These are phyloP conservation scores for Tapirus indicus DNA, from an alignment of 2,797 vertebrate genomes.

Conservation along the genomic window DNA sequence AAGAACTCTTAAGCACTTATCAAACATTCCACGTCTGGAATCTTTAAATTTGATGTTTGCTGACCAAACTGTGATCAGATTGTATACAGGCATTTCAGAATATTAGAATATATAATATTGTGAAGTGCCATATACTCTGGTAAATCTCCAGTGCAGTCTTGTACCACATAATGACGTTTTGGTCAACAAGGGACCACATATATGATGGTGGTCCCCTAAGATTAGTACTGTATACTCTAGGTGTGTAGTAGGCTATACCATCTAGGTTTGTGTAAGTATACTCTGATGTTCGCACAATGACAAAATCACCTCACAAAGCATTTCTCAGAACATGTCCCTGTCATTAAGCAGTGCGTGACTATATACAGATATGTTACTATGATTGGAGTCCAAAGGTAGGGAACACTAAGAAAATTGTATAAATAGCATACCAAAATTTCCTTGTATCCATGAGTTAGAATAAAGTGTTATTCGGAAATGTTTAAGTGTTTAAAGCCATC, in stretches of 20 bases:
- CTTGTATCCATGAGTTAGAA: constrained; percentile 40
- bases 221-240: too few species aligned
- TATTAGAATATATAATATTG: constrained; percentile 9
- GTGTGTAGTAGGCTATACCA: too few species aligned
- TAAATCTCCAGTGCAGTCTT: neutral
- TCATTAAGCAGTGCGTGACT: too few species aligned
- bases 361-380: neutral
- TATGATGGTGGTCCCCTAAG: too few species aligned
- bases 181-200: too few species aligned
- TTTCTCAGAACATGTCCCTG: too few species aligned
- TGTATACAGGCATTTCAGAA: constrained; percentile 1
- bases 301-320: too few species aligned
- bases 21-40: constrained; percentile 6
- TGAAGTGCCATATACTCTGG: neutral
- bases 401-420: constrained; percentile 46
- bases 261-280: too few species aligned
- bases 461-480: constrained; percentile 51
- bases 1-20: constrained; percentile 40
- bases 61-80: constrained; percentile 41
- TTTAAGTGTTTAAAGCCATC: constrained; percentile 36
- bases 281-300: too few species aligned
- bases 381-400: neutral
- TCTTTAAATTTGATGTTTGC: constrained; percentile 48
- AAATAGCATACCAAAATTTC: constrained; percentile 11
- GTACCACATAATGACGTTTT: too few species aligned